phyloP scores from a whole-genome alignment of 2,797 vertebrate species.

The Mormyrops attenuatus region DNA sequence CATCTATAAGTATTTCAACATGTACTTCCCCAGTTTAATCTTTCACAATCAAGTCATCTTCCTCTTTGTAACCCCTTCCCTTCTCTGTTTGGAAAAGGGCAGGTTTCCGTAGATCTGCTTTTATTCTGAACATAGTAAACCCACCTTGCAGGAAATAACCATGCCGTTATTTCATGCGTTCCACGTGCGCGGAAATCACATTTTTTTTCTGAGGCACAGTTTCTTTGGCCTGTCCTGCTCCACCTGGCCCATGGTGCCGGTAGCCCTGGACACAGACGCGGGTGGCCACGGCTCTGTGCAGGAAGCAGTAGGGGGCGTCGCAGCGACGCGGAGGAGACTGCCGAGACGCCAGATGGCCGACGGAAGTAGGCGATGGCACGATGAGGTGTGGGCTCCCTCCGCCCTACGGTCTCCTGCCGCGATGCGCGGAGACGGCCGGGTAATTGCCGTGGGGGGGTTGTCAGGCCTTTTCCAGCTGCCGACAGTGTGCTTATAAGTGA shows the following conservation, averaged over 20 bases:
- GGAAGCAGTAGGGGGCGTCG: neutral
- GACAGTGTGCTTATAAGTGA: neutral
- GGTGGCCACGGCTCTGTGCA: neutral
- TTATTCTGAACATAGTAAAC: slow-evolving; percentile 30
- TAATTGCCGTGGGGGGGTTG: neutral
- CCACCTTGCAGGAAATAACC: slow-evolving; percentile 26
- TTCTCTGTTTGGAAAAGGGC: slow-evolving; percentile 26
- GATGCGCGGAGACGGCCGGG: neutral
- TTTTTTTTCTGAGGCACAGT: slow-evolving; percentile 67
- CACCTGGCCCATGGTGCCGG: slow-evolving; percentile 35
- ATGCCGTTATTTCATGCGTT: slow-evolving; percentile 30
- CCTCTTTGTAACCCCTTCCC: slow-evolving; percentile 30
- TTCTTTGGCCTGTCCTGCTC: slow-evolving; percentile 55
- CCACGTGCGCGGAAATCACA: slow-evolving; percentile 46
- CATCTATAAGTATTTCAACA: slow-evolving; percentile 19
- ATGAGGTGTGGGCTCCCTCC: neutral
- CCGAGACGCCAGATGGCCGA: neutral
- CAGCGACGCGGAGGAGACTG: neutral
- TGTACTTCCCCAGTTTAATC: slow-evolving; percentile 24
- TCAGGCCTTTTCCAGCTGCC: neutral
- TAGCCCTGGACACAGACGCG: neutral
- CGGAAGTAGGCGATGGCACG: neutral
- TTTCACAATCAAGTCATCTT: slow-evolving; percentile 41
- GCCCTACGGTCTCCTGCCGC: neutral
- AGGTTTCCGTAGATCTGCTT: slow-evolving; percentile 19